Base-by-base conservation (phyloP, 2,888 invertebrate species). In the Catocala nupta region DNA sequence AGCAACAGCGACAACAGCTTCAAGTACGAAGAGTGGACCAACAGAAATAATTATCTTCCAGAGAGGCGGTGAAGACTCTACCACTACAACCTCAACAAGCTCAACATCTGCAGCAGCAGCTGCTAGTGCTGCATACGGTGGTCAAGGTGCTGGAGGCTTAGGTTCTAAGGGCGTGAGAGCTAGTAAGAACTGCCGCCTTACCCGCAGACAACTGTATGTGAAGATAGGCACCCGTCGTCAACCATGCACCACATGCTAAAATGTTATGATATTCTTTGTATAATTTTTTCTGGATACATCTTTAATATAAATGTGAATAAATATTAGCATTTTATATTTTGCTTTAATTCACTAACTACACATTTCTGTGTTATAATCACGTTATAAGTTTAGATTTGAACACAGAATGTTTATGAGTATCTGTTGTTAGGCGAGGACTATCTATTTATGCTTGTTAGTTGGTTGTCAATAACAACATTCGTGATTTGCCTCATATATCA, bases 181-280 rank as follows among this genome's bases (percentile, higher is more conserved):
- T 12, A 87, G 87, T 56, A 85, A 83, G 68, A 70, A 78, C n/a
- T 91, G 92, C 65, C 82, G 79, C 44, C 81, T 90, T 3, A 77
- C 75, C 36, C 88, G 90, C 39, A 81, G 79, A 49, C 86, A 89
- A 63, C 81, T 91, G 34, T 70, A 82, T 42, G 88, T 92, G 7
- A 90, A 87, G 75, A 53, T 59, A 5, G 77, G 77, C 6, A 71
- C 80, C 83, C 53, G 69, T 52, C 85, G 86, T 55, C 80, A 55
- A 36, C 84, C 83, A 51, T 92, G 91, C 66, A 64, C 70, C 13
- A 83, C 81, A 48, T 93, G 92, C 75, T 91, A 86, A 78, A 71
- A 10, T 68, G 55, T 33, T 55, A 53, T 49, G 12, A 11, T 54
- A 64, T 56, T 63, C 36, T 56, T 49, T 57, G 62, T 43, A 55